These are phyloP conservation scores for Hybos culiciformis DNA, from an alignment of 2,888 invertebrate genomes.

Conservation along the genomic window DNA sequence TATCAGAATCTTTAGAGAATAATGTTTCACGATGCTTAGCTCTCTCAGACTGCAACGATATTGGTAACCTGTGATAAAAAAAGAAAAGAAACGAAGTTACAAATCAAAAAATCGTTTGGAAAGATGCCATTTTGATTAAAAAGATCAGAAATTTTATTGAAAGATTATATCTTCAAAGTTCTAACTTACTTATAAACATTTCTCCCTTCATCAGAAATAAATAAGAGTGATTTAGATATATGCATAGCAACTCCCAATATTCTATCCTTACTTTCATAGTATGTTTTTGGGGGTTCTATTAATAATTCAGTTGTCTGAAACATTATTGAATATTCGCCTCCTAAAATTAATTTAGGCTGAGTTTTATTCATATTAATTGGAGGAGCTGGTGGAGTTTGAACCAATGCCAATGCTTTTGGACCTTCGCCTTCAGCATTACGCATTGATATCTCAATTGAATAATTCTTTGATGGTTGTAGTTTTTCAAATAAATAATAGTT, in stretches of 20 bases:
- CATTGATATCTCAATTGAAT: slow-evolving; percentile 66
- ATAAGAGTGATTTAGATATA: slow-evolving; percentile 56
- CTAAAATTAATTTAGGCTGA: slow-evolving; percentile 42
- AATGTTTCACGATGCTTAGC: too few relatives aligned
- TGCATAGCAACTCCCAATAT: slow-evolving; percentile 61
- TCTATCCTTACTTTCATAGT: slow-evolving; percentile 24
- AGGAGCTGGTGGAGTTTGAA: slow-evolving; percentile 47
- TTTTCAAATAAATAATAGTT: slow-evolving; percentile 66
- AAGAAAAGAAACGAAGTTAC: too few relatives aligned
- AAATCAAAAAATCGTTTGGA: slow-evolving; percentile 13
- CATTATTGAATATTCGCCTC: slow-evolving; percentile 51
- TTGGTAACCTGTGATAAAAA: too few relatives aligned
- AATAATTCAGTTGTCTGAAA: slow-evolving; percentile 42
- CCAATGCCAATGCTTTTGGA: slow-evolving; percentile 48
- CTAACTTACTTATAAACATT: slow-evolving; percentile 40
- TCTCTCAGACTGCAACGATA: too few relatives aligned
- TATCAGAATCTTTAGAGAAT: slow-evolving; percentile 41
- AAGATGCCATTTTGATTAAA: neutral
- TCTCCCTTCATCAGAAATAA: slow-evolving; percentile 62
- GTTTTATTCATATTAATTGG: slow-evolving; percentile 14
- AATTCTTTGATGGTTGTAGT: slow-evolving; percentile 54
- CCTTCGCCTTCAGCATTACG: slow-evolving; percentile 68
- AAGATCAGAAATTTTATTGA: neutral
- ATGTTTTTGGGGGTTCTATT: slow-evolving; percentile 14
- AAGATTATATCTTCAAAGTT: neutral